Percentiles rank a stretch among this genome's conserved stretches.
phyloP scores from a whole-genome alignment of 2,888 invertebrate species.

The Catonia carolina region DNA sequence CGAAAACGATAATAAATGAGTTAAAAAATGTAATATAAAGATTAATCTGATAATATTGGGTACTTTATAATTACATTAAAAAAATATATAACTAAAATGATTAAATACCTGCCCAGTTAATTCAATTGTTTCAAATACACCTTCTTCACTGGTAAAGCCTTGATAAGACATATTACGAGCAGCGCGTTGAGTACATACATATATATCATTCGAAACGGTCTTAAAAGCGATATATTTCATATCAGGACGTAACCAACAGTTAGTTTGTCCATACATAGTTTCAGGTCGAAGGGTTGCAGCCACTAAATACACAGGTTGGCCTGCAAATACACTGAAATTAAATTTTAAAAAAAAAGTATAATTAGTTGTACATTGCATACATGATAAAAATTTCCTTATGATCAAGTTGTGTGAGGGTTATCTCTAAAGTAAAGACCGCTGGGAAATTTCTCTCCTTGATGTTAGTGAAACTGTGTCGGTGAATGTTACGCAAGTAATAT shows the following conservation, averaged over 20 bases:
- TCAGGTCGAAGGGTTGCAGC: slow-evolving; percentile 98
- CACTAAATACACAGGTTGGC: slow-evolving; percentile 69
- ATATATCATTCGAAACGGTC: slow-evolving; percentile 65
- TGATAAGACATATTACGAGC: slow-evolving; percentile 96
- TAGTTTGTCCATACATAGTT: slow-evolving; percentile 99
- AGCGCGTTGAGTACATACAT: slow-evolving; percentile 78
- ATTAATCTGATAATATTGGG: slow-evolving; percentile 2
- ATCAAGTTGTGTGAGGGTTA: too few species aligned
- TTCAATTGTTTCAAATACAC: slow-evolving; percentile 62
- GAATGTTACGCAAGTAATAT: too few species aligned
- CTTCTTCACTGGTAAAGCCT: slow-evolving; percentile 76
- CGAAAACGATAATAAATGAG: too few species aligned
- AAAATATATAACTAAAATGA: too few species aligned
- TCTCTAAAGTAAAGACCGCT: too few species aligned
- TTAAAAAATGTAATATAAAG: neutral
- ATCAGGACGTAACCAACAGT: slow-evolving; percentile 96
- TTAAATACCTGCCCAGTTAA: slow-evolving; percentile 56
- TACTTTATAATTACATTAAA: too few species aligned
- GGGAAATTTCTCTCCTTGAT: too few species aligned
- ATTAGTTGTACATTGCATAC: too few species aligned
- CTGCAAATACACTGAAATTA: slow-evolving; percentile 46
- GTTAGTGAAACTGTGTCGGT: too few species aligned
- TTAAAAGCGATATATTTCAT: slow-evolving; percentile 86
- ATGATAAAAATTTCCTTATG: too few species aligned
- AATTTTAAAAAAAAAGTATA: neutral